Conservation (phyloP, 2,888 invertebrate species). For the Eristalinus aeneus region DNA sequence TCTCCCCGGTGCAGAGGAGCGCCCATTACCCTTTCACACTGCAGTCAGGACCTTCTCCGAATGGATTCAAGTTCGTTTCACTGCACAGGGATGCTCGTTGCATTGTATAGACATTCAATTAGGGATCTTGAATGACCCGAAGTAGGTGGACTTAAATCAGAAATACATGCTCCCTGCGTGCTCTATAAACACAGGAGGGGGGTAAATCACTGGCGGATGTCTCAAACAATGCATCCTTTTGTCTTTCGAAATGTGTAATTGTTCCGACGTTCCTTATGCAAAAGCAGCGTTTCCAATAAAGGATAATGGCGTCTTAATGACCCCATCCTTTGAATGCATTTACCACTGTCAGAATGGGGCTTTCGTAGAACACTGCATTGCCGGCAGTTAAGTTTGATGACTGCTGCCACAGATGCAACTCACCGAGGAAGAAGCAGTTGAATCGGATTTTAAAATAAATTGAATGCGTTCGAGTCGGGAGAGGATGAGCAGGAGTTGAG, state of each 20-base stretch:
- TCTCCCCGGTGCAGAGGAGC: neutral
- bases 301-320: slow-evolving; percentile 4
- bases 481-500: neutral
- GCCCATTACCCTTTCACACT: neutral
- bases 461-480: slow-evolving; percentile 18
- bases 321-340: slow-evolving; percentile 14
- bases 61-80: neutral
- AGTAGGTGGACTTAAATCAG: neutral
- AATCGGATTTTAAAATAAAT: slow-evolving; percentile 45
- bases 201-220: neutral
- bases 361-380: neutral
- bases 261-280: neutral
- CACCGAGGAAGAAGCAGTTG: slow-evolving; percentile 19
- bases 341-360: neutral
- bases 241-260: neutral
- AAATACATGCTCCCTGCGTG: slow-evolving; percentile 9
- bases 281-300: slow-evolving; percentile 1
- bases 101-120: slow-evolving; percentile 1
- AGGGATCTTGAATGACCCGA: slow-evolving; percentile 7
- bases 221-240: neutral
- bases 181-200: neutral
- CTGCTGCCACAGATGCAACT: slow-evolving; percentile 40
- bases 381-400: slow-evolving; percentile 28
- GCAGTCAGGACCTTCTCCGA: neutral
- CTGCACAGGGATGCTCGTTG: neutral